These are phyloP conservation scores for Chaitophorus viminalis DNA, from an alignment of 2,888 invertebrate genomes.

Conservation along the genomic window DNA sequence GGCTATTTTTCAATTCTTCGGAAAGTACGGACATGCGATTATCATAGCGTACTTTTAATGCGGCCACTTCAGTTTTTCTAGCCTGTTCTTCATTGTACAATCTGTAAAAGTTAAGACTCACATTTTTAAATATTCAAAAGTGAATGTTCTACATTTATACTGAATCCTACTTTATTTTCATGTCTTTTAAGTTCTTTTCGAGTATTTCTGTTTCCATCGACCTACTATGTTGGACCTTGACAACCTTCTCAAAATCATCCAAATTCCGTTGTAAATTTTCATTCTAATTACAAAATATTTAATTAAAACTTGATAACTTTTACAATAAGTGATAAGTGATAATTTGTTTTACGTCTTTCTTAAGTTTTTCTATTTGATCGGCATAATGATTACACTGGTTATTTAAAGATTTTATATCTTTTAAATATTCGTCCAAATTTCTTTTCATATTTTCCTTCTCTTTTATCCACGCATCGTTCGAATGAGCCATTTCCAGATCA, in stretches of 20 bases:
- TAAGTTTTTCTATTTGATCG: slow-evolving; percentile 79
- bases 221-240: slow-evolving; percentile 82
- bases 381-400: slow-evolving; percentile 76
- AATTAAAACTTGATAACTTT: not conserved
- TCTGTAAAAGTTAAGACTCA: slow-evolving; percentile 61
- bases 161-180: slow-evolving; percentile 72
- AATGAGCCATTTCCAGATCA: slow-evolving; percentile 67
- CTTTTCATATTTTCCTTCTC: slow-evolving; percentile 78
- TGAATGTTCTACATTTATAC: not conserved
- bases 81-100: slow-evolving; percentile 65
- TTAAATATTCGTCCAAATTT: slow-evolving; percentile 78
- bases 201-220: slow-evolving; percentile 80
- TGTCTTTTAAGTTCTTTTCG: slow-evolving; percentile 79
- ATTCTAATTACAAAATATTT: slow-evolving; percentile 69
- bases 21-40: slow-evolving; percentile 83
- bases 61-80: slow-evolving; percentile 74
- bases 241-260: slow-evolving; percentile 86
- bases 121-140: not conserved
- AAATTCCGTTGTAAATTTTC: slow-evolving; percentile 83
- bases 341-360: slow-evolving; percentile 71
- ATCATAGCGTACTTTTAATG: slow-evolving; percentile 86
- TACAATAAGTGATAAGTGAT: not conserved
- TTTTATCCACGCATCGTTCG: slow-evolving; percentile 70
- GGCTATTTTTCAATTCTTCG: slow-evolving; percentile 84
- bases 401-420: slow-evolving; percentile 77